phyloP scores from a whole-genome alignment of 2,113 vertebrate genomes.

The Chaetorhynchus papuensis region DNA sequence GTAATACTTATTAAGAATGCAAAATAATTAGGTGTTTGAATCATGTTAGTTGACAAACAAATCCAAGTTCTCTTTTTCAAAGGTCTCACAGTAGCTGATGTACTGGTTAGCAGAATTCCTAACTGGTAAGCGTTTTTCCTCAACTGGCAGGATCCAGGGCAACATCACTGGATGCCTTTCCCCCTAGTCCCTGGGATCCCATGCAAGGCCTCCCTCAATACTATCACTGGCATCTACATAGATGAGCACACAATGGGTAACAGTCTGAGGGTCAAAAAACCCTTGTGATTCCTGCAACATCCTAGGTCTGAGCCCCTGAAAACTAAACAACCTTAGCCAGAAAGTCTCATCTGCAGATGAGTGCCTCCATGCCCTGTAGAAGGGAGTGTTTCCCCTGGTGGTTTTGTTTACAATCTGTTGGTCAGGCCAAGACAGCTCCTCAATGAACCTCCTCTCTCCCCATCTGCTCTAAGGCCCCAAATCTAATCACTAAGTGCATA shows the following conservation, averaged over 20 bases:
- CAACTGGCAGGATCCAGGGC: background rate
- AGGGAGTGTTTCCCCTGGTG: background rate
- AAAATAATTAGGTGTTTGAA: background rate
- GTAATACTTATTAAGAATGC: background rate
- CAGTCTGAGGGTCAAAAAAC: background rate
- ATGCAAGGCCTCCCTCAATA: background rate
- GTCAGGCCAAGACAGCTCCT: background rate
- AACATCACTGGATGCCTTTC: background rate
- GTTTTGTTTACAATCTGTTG: background rate
- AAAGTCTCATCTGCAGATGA: background rate
- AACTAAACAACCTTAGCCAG: background rate
- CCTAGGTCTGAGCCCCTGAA: background rate
- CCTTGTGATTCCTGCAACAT: background rate
- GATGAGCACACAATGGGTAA: background rate
- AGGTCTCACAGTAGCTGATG: background rate
- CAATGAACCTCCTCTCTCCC: background rate
- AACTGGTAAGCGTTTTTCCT: background rate
- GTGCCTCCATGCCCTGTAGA: background rate
- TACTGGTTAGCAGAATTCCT: background rate
- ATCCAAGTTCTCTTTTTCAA: background rate
- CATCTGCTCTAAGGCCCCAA: background rate
- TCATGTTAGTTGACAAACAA: background rate
- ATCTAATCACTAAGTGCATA: background rate
- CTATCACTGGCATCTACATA: accelerated
- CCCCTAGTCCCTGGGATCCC: background rate